Base-by-base conservation (phyloP, 2,113 vertebrate species). In the Lepidothrix coronata region DNA sequence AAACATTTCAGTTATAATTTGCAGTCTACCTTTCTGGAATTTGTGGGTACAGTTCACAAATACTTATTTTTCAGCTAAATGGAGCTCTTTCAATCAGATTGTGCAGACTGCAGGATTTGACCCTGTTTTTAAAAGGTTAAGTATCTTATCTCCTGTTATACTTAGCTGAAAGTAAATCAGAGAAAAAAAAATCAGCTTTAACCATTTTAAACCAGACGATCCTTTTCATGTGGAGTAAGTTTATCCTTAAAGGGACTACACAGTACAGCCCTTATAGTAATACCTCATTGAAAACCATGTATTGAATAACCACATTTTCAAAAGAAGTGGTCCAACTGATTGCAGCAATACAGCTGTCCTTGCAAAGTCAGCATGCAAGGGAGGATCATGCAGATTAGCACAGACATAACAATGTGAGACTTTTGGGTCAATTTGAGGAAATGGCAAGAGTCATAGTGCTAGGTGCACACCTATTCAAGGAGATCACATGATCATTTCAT, bases 191-290 rank as follows among this genome's bases (percentile, higher is more conserved):
- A 52, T 66, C 49, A 63, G 88, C 46, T 35, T 92, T 80, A 84
- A 88, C 72, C 31, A 51, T 91, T 95, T 93, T 73, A 87, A 95
- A 89, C 74, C 67, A 77, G 83, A 94, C 94, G 91, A 97, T 96
- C 71, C 75, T 91, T 97, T 97, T 97, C 95, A 96, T 96, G 95
- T 97, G 93, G 90, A 94, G 90, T 94, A 78, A 91, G 83, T 94
- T 97, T 96, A 86, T 71, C 51, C 62, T 92, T 89, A 52, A 52
- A 71, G 65, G 35, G 30, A 75, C 49, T 86, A 46, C n/a, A 4
- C 12, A 78, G 72, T 67, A 41, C 74, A 86, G 61, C 39, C 30
- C 49, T 94, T 81, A 65, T 27, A 92, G 61, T 83, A 93, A 92
- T 95, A 91, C 75, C 87, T 93, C 91, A 71, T 96, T 91, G 76